Base-by-base conservation (phyloP, 1,140 invertebrate genomes). In the Teleopsis dalmanni region DNA sequence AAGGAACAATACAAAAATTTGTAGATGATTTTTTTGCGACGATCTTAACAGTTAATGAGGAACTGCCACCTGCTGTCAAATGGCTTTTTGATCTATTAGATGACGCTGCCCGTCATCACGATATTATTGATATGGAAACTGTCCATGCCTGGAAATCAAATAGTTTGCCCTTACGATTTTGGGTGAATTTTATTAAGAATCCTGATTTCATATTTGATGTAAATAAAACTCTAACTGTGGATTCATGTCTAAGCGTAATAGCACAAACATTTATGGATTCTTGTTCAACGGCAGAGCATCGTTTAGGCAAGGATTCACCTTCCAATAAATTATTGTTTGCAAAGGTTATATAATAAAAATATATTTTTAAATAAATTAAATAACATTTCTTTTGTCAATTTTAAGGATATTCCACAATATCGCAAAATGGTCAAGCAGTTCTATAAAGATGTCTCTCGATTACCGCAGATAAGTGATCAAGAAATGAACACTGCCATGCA, bases 181-280 rank as follows among this genome's bases (percentile, higher is more conserved):
- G 94, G 94, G 89, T 95, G 13, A 95, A 95, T 74, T 89, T 96
- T 56, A 93, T 96, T 47, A 96, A 95, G 72, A 95, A 95, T 79
- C 92, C 94, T 7, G 90, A 96, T 73, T 95, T 94, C 69, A 91
- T 96, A 69, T 95, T 97, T 71, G 93, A 96, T 74, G 88, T 96
- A 38, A 88, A 94, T 59, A 95, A 95, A 75, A 92, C 91, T 3
- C 79, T 83, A 11, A 91, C 88, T 7, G 84, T 95, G 13, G 92
- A 95, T 72, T 89, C 90, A 11, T 94, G 91, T 65, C 73, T 97
- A 25, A 92, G 89, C 53, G 92, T 95, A 25, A 91, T 97, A 56
- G 92, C 93, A 21, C 94, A 97, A 75, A 95, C 92, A 3, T 89
- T 97, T 69, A 95, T 96, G 88, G 93, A 96, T 70, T 83, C 91